Evolutionary conservation across 2,888 invertebrate species (phyloP).

Genomic region (Tanytarsus gracilentus): DNA sequence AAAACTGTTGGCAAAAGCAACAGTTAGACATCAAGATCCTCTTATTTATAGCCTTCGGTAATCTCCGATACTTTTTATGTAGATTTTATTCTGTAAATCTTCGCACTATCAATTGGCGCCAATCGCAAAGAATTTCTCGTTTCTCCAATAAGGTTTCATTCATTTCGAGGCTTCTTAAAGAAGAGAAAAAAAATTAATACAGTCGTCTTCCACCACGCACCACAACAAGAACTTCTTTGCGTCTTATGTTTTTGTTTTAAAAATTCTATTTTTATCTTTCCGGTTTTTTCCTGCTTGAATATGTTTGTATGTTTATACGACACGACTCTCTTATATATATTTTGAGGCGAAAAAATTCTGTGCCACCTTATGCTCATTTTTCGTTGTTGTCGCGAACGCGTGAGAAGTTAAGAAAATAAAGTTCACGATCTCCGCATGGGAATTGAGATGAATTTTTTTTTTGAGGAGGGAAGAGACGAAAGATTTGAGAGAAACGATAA

Average conservation of each 20-base stretch:
- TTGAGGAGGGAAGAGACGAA: not conserved
- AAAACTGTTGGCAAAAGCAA: not conserved
- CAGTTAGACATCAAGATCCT: slow-evolving; percentile 7
- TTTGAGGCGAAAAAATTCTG: not conserved
- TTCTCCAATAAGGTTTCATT: slow-evolving; percentile 24
- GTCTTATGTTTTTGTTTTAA: not conserved
- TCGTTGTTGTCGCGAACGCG: slow-evolving; percentile 9
- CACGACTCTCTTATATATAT: too few relatives aligned
- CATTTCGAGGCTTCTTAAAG: not conserved
- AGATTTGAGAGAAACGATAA: not conserved
- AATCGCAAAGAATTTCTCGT: slow-evolving; percentile 10
- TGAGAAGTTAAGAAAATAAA: slow-evolving; percentile 5
- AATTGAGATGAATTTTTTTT: slow-evolving; percentile 2
- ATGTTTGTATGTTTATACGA: not conserved
- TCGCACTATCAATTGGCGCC: slow-evolving; percentile 18
- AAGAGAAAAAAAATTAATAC: not conserved
- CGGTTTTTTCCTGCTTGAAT: slow-evolving; percentile 14
- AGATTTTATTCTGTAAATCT: not conserved
- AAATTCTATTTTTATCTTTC: slow-evolving; percentile 29
- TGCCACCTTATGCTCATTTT: slow-evolving; percentile 18
- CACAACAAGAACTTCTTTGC: slow-evolving; percentile 19
- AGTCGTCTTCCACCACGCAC: not conserved
- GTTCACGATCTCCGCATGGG: not conserved
- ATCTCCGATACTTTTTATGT: not conserved
- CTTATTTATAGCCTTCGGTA: slow-evolving; percentile 6